Evolutionary conservation across 1,140 invertebrate species (phyloP), one percentile per base, ranked within the genome.

Genomic region (Aplysia californica): DNA sequence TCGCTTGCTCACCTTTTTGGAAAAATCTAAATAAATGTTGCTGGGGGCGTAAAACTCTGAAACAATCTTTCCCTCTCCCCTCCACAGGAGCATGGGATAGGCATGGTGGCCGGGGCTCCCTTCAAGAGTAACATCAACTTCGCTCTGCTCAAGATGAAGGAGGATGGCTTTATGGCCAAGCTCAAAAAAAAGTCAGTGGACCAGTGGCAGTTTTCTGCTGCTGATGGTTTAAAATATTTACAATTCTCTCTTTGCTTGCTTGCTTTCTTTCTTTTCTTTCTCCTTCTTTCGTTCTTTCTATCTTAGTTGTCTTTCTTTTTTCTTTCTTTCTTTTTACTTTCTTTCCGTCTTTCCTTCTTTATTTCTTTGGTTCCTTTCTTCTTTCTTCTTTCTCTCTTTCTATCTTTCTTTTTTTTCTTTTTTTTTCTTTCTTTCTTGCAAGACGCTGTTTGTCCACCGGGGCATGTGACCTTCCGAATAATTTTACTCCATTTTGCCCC

Each of bases 61-160:
- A n/a, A n/a, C n/a, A n/a, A n/a, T n/a, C n/a, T n/a, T n/a, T n/a
- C n/a, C n/a, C n/a, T n/a, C n/a, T n/a, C n/a, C n/a, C n/a, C n/a
- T n/a, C n/a, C n/a, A 4, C 83, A 86, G 69, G 85, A 87, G 59
- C 86, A 87, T 44, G 86, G 86, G 1, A 85, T 87, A 31, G 84
- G 79, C 0, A 86, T 87, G 82, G 65, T 64, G 50, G 80, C 79
- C n/a, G 85, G 84, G 0, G 84, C 84, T 10, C 77, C 83, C 10
- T 85, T 83, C 56, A 87, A 87, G 71, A 83, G 84, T 41, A 67
- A 59, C 31, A 79, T 87, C 26, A 86, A 87, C 79, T 85, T 87
- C 31, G 84, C 79, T 21, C 66, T 87, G 15, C 75, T 87, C 29
- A 75, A 78, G 61, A 38, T 87, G 21, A 85, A 84, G 44, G 86